Conservation (phyloP, 1,140 invertebrate species). For the Scylla paramamosain region DNA sequence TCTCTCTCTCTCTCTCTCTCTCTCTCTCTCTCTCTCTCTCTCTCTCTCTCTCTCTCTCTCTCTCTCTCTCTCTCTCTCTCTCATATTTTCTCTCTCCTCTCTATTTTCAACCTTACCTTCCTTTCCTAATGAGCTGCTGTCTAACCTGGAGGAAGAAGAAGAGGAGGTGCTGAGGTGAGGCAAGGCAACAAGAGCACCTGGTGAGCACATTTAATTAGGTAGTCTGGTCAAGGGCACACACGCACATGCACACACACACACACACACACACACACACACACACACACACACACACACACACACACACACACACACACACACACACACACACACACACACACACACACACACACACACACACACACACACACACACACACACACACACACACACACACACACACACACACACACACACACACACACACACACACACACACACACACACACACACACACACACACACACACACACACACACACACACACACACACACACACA, state of each 20-base stretch:
- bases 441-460: conserved; percentile 53
- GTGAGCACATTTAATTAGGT: too few species aligned
- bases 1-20: background rate
- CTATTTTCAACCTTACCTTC: background rate
- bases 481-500: conserved; percentile 53
- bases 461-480: conserved; percentile 50
- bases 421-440: conserved; percentile 50
- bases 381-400: conserved; percentile 51
- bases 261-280: conserved; percentile 52
- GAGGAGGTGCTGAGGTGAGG: too few species aligned
- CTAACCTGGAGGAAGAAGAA: too few species aligned
- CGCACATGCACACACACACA: conserved; percentile 8
- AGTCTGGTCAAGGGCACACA: background rate
- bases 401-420: conserved; percentile 53
- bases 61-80: background rate
- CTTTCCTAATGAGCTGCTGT: background rate
- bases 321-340: conserved; percentile 1
- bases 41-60: background rate
- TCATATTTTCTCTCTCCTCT: background rate
- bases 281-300: conserved; percentile 55
- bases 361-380: background rate
- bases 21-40: background rate
- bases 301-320: conserved; percentile 49
- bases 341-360: conserved; percentile 7
- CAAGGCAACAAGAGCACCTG: too few species aligned